Percentiles rank a stretch among this genome's conserved stretches.
These are phyloP conservation scores for Eupithecia subumbrata DNA, from an alignment of 2,888 invertebrate genomes.

Conservation along the genomic window DNA sequence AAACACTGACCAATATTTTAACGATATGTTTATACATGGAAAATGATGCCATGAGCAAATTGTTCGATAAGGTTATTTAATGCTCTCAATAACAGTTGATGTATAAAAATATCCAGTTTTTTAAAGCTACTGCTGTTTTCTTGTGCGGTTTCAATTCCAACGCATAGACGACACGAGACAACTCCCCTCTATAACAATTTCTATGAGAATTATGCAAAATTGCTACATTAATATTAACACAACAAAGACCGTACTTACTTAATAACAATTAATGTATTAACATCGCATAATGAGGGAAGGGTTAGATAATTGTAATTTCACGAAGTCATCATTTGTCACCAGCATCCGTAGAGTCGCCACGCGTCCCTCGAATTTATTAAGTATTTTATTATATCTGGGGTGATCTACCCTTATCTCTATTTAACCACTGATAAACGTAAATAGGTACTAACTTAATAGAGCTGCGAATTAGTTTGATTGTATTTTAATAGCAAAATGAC, in stretches of 20 bases:
- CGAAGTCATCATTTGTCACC: slow-evolving; percentile 81
- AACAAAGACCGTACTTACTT: slow-evolving; percentile 44
- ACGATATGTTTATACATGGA: not conserved
- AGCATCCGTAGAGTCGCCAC: slow-evolving; percentile 75
- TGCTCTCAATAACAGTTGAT: not conserved
- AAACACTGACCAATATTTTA: not conserved
- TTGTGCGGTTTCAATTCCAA: not conserved
- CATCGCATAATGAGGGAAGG: slow-evolving; percentile 79
- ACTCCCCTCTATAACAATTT: not conserved
- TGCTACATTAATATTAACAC: slow-evolving; percentile 26
- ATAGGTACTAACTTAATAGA: slow-evolving; percentile 11
- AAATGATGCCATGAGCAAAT: not conserved
- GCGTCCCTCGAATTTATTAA: slow-evolving; percentile 76
- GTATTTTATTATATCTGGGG: slow-evolving; percentile 71
- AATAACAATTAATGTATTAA: slow-evolving; percentile 65
- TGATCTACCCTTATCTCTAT: slow-evolving; percentile 70
- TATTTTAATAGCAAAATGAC: slow-evolving; percentile 9
- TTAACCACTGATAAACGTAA: slow-evolving; percentile 42
- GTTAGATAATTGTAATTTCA: slow-evolving; percentile 82
- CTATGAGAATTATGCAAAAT: slow-evolving; percentile 26
- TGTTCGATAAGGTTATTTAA: not conserved
- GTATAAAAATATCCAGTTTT: not conserved
- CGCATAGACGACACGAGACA: slow-evolving; percentile 6
- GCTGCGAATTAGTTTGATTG: slow-evolving; percentile 25
- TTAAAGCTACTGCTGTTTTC: not conserved